Conservation (phyloP, 2,113 vertebrate genomes). For the Zingel zingel region DNA sequence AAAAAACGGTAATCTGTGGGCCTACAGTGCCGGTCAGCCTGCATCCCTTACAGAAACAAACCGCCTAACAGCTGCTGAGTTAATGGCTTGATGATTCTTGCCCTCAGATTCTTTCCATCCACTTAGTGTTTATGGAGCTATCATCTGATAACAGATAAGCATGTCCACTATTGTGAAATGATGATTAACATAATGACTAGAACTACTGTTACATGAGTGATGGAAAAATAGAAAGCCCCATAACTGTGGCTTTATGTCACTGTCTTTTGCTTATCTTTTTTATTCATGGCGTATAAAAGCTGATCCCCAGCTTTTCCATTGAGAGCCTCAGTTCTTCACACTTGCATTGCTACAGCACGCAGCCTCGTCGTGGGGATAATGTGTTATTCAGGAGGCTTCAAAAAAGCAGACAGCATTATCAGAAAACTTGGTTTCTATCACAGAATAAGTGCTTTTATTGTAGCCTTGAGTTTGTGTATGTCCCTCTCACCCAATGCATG, state of each 20-base stretch:
- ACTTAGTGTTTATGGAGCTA: constrained; percentile 76
- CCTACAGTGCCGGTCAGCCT: constrained; percentile 32
- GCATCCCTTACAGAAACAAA: constrained; percentile 68
- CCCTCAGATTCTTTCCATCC: constrained; percentile 81
- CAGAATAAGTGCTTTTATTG: not conserved
- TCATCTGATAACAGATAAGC: constrained; percentile 71
- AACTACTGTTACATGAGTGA: constrained; percentile 51
- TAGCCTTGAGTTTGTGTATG: not conserved
- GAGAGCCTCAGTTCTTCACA: not conserved
- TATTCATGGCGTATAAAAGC: not conserved
- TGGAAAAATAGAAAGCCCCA: constrained; percentile 46
- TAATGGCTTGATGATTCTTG: constrained; percentile 68
- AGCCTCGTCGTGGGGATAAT: not conserved
- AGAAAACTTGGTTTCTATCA: not conserved
- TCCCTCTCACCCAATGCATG: not conserved
- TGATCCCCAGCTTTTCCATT: not conserved
- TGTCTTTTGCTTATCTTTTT: not conserved
- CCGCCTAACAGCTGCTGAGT: constrained; percentile 72
- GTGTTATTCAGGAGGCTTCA: constrained; percentile 6
- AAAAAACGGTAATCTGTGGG: constrained; percentile 69
- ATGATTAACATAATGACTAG: constrained; percentile 48
- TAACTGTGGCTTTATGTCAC: constrained; percentile 32
- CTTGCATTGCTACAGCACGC: not conserved
- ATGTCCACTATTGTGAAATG: constrained; percentile 62
- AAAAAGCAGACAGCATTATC: not conserved